Base-by-base conservation (phyloP, 92 coral and sea anemone species). In the Porites evermanni region DNA sequence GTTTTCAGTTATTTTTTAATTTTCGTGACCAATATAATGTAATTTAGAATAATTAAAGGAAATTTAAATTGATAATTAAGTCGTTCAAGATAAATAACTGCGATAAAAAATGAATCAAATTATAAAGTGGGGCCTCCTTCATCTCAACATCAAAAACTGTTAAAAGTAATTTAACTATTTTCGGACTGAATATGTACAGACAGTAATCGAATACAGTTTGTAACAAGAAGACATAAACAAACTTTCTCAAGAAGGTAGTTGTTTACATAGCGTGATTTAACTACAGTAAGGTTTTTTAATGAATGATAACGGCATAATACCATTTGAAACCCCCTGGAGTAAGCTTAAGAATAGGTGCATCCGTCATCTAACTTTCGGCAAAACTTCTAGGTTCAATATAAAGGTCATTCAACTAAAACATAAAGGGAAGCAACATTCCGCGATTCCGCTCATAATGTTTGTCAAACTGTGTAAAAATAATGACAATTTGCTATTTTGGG, bases 241-340 rank as follows among this genome's bases (percentile, higher is more conserved):
- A 81, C 70, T 56, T 11, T 10, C 44, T 71, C 76, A 69, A 81
- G 78, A 54, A 74, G 32, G 17, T 12, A 7, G 53, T 53, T 81
- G 68, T 81, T 81, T 81, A n/a, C 58, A 59, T 81, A 70, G 74
- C 78, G 78, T 72, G 70, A 70, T 59, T 66, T 73, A 8, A 20
- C 18, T 12, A 20, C 21, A 18, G 54, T 53, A 56, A 74, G 65
- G 23, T 67, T 38, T 53, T 16, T 71, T n/a, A 18, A 64, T 52
- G 0, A 44, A 53, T 21, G 58, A 67, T 74, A 38, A 24, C 47
- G 61, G 38, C 44, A 58, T 70, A 70, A 53, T n/a, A 23, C 7
- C 9, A 19, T 19, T 58, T 32, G 23, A 56, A 56, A 56, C 53
- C 76, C 47, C 50, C 72, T 6, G 24, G 11, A 23, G 20, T 66